Evolutionary conservation across 2,113 vertebrate genomes (phyloP).

Genomic region (Rhea pennata): DNA sequence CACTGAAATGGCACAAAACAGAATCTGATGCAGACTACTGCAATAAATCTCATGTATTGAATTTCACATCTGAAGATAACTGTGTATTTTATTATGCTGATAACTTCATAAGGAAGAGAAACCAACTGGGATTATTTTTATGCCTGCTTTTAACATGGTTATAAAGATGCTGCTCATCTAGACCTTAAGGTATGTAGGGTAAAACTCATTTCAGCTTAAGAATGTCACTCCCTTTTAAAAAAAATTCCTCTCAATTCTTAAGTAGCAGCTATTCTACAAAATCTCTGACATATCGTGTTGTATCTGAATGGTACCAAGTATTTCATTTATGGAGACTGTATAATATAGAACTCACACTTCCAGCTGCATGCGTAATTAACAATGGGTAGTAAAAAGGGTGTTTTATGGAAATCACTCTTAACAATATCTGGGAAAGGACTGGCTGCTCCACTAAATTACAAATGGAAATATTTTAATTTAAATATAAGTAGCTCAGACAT

Average conservation of each 20-base stretch:
- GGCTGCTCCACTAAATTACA: constrained; percentile 56
- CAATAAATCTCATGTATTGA: not conserved
- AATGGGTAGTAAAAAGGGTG: constrained; percentile 20
- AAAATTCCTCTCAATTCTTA: not conserved
- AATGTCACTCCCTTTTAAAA: not conserved
- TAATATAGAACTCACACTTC: constrained; percentile 10
- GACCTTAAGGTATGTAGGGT: not conserved
- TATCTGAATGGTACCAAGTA: constrained; percentile 2
- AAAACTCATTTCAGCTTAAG: not conserved
- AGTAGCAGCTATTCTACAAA: not conserved
- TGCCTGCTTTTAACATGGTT: not conserved
- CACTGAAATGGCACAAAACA: not conserved
- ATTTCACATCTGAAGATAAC: not conserved
- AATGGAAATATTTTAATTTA: constrained; percentile 63
- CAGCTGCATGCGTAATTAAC: constrained; percentile 37
- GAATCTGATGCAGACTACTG: not conserved
- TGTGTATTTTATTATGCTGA: not conserved
- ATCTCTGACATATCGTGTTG: not conserved
- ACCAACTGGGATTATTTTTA: not conserved
- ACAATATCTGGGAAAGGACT: constrained; percentile 10
- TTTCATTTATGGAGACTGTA: not conserved
- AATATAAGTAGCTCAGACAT: constrained; percentile 55
- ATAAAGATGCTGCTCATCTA: not conserved
- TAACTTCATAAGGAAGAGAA: not conserved
- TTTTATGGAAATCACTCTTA: constrained; percentile 54